Base-by-base conservation (phyloP, 1,140 invertebrate genomes). In the Pogonomyrmex californicus region DNA sequence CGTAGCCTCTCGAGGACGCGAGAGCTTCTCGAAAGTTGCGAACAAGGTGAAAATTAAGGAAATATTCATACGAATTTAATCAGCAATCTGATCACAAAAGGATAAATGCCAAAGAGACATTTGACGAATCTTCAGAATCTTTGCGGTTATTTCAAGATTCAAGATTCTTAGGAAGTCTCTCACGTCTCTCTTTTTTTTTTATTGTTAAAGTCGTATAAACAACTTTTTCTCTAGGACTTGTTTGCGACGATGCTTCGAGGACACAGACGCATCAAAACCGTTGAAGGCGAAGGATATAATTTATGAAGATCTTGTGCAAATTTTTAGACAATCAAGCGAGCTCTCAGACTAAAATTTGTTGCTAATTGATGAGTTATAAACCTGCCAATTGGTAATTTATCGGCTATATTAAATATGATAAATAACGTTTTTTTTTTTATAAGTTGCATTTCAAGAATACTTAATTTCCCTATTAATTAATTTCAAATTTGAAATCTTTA, bases 241-340 rank as follows among this genome's bases (percentile, higher is more conserved):
- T 56, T 49, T 5, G 10, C 17, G 10, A 83, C 6, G 2, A 36
- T 2, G 30, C 4, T 68, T 12, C 60, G 70, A 87, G 73, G 73
- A 1, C 73, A 56, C 12, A 17, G 17, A 33, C 14, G 75, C 7
- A 73, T 63, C 17, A 10, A 51, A 58, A 47, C 10, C 7, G 17
- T 38, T 14, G 33, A 89, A 88, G 60, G 76, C 9, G 6, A 51
- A 38, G 38, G 17, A 68, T 68, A 17, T 12, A 68, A 58, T 70
- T 79, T 38, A 54, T 1, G 10, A 7, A 10, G 12, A 66, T 6
- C n/a, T 68, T 68, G 36, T 65, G 44, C n/a, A 12, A 68, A 7
- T 54, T 68, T 81, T 81, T 68, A 68, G 38, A 79, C 12, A n/a
- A 4, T 14, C 36, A 62, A 47, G 2, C 41, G 14, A 23, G 23